Evolutionary conservation across 2,797 vertebrate genomes (phyloP).

Genomic region (Gobionotothen gibberifrons): DNA sequence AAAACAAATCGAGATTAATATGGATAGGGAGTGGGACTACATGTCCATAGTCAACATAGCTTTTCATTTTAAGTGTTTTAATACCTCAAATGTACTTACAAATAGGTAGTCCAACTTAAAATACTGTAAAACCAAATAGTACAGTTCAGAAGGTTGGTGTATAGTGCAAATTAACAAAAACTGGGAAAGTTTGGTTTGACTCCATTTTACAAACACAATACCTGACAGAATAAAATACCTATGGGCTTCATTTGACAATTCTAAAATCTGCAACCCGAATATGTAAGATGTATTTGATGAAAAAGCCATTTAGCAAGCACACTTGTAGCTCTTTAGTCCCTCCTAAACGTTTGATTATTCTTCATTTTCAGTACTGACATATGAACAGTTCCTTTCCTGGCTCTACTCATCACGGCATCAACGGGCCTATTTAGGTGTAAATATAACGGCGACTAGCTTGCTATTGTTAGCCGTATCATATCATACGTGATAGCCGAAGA

Average conservation of each 20-base stretch:
- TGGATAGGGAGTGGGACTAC: slow-evolving; percentile 36
- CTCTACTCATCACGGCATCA: slow-evolving; percentile 68
- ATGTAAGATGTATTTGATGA: slow-evolving; percentile 31
- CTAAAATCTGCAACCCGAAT: slow-evolving; percentile 6
- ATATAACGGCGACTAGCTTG: slow-evolving; percentile 80
- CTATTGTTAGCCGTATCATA: slow-evolving; percentile 67
- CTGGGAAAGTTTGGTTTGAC: slow-evolving; percentile 53
- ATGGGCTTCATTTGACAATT: slow-evolving; percentile 19
- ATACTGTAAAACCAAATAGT: not conserved
- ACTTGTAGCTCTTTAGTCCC: slow-evolving; percentile 58
- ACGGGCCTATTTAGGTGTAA: slow-evolving; percentile 79
- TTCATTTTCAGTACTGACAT: slow-evolving; percentile 80
- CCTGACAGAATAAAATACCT: slow-evolving; percentile 17
- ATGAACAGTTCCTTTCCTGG: slow-evolving; percentile 82
- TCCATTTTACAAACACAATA: slow-evolving; percentile 34
- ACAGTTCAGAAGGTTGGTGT: not conserved
- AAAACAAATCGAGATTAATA: slow-evolving; percentile 37
- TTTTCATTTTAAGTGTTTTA: not conserved
- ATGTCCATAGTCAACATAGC: slow-evolving; percentile 5
- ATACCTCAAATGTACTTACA: slow-evolving; percentile 24
- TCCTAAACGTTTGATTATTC: slow-evolving; percentile 59
- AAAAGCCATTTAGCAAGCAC: slow-evolving; percentile 43
- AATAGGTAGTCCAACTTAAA: slow-evolving; percentile 5
- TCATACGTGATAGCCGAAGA: slow-evolving; percentile 61
- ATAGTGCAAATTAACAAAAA: slow-evolving; percentile 41